Evolutionary conservation across 2,888 invertebrate species (phyloP), one percentile per base, ranked within the genome.

Genomic region (Sussaba pulchella): DNA sequence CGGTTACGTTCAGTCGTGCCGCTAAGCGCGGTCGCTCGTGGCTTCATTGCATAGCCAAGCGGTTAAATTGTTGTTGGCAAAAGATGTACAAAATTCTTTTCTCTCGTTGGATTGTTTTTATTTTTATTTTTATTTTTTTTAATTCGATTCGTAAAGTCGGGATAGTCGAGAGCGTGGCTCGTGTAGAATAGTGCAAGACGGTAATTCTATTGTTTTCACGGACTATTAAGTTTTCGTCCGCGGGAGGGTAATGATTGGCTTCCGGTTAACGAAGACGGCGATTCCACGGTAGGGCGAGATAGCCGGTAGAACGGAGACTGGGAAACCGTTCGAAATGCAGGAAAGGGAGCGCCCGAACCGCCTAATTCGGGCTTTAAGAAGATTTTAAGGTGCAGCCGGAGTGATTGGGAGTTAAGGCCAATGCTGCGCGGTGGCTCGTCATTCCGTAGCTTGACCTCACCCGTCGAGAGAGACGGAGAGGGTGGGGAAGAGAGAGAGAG

Each of bases 191-290:
- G 81, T 61, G 52, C 59, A 73, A 64, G 86, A 86, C 86, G 17
- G 91, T 91, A 92, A 92, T 92, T 92, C 92, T 91, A 92, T 92
- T 92, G 92, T 92, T 89, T 92, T 92, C 91, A 92, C 91, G 92
- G 92, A 90, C 92, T 92, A 92, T 92, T 92, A 92, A 92, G 91
- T 91, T 90, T 85, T n/a, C n/a, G 88, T 87, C 78, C n/a, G n/a
- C n/a, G n/a, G n/a, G 81, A 76, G 88, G 87, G 89, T 91, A 92
- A 92, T 92, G 88, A 87, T 78, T 52, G 66, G 84, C 91, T 92
- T 92, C 92, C 92, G 89, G 85, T 84, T 82, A 81, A 83, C 76
- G 78, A 80, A 66, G 66, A 73, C 57, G 61, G 54, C 70, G 43
- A 74, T 54, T 52, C 47, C 36, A 78, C 50, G 66, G 52, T 31